Evolutionary conservation across 2,113 vertebrate genomes (phyloP).

Genomic region (Nematolebias whitei): DNA sequence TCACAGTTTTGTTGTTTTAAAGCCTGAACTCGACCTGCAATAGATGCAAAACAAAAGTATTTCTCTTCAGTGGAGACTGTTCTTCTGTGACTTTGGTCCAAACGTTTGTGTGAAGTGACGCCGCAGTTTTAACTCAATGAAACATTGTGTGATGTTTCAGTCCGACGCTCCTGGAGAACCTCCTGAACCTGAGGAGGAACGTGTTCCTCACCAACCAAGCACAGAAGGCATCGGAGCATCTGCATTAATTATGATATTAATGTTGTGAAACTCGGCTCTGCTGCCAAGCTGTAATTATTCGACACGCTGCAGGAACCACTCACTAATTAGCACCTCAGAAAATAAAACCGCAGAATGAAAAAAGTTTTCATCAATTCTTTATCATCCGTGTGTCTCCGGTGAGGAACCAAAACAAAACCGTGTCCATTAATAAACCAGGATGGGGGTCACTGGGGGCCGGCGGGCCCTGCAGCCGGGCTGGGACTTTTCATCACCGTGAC

Average conservation of each 20-base stretch:
- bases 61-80: too few species aligned
- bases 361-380: slow-evolving; percentile 45
- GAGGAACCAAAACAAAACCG: slow-evolving; percentile 24
- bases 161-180: too few species aligned
- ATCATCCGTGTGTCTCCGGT: slow-evolving; percentile 7
- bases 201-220: too few species aligned
- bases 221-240: not conserved
- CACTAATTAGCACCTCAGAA: slow-evolving; percentile 56
- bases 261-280: slow-evolving; percentile 22
- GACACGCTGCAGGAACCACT: not conserved
- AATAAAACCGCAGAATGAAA: slow-evolving; percentile 23
- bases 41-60: too few species aligned
- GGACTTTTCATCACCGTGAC: not conserved
- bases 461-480: not conserved
- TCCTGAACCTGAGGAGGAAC: too few species aligned
- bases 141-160: too few species aligned
- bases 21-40: too few species aligned
- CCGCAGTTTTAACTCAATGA: too few species aligned
- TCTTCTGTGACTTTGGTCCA: too few species aligned
- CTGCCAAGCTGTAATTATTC: slow-evolving; percentile 43
- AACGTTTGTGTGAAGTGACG: too few species aligned
- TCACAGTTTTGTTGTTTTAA: too few species aligned
- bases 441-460: not conserved
- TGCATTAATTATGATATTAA: slow-evolving; percentile 45
- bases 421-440: slow-evolving; percentile 9